Evolutionary conservation across 2,113 vertebrate species (phyloP).

Genomic region (Fulmarus glacialis): DNA sequence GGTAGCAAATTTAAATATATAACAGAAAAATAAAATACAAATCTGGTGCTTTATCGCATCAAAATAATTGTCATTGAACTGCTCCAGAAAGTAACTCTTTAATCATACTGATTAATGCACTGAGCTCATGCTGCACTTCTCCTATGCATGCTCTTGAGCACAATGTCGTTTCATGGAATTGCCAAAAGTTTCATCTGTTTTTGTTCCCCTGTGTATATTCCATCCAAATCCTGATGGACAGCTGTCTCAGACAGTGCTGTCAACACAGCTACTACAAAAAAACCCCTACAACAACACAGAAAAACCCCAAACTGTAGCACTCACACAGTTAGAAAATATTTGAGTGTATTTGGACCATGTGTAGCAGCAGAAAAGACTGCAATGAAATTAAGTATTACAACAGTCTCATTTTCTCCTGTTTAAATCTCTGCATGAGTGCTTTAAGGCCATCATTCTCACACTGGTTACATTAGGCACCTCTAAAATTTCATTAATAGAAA

Average conservation of each 20-base stretch:
- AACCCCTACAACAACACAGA: background rate
- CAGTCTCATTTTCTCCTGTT: background rate
- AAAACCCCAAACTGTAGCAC: accelerated
- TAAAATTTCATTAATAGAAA: conserved; percentile 9
- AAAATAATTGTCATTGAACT: background rate
- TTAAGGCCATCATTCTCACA: conserved; percentile 7
- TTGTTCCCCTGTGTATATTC: background rate
- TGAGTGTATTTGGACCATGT: background rate
- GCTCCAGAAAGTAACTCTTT: background rate
- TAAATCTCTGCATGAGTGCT: background rate
- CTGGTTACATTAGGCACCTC: background rate
- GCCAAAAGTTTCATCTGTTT: background rate
- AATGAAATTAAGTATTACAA: background rate
- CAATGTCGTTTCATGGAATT: background rate
- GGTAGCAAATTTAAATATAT: background rate
- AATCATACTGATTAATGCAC: background rate
- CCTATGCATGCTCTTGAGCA: background rate
- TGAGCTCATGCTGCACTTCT: background rate
- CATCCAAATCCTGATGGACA: background rate
- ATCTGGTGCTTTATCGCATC: background rate
- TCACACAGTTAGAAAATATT: background rate
- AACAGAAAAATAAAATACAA: background rate
- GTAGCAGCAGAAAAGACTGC: background rate
- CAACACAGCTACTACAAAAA: background rate
- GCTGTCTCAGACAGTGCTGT: background rate